Percentiles rank a stretch among this genome's conserved stretches.
Conservation (phyloP, 2,888 invertebrate genomes). For the Drosophila longiperda region DNA sequence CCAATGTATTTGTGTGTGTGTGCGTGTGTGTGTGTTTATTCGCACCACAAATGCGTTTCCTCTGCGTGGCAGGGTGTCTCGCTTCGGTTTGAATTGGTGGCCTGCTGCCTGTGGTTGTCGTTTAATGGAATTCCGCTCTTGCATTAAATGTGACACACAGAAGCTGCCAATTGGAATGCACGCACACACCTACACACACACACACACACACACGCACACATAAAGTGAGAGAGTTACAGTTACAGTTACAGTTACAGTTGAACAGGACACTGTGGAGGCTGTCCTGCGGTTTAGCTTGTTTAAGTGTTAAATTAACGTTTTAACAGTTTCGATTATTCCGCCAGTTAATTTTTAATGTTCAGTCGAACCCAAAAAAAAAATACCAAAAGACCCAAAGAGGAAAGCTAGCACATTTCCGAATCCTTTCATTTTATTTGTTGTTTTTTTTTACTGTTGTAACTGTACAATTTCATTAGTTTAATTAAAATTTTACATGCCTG, state of each 20-base stretch:
- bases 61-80: conserved; percentile 37
- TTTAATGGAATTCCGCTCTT: conserved; percentile 81
- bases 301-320: conserved; percentile 81
- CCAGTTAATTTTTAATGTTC: conserved; percentile 73
- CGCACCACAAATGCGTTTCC: conserved; percentile 81
- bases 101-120: conserved; percentile 79
- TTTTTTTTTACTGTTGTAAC: background rate
- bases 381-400: conserved; percentile 6
- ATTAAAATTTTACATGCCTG: conserved; percentile 69
- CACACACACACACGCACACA: conserved; percentile 8
- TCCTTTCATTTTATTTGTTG: conserved; percentile 9
- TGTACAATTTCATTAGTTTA: conserved; percentile 79
- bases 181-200: conserved; percentile 20
- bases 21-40: conserved; percentile 67
- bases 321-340: conserved; percentile 75
- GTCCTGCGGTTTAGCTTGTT: conserved; percentile 76
- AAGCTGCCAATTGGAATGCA: conserved; percentile 67
- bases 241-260: conserved; percentile 50
- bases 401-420: conserved; percentile 25
- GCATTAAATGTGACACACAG: conserved; percentile 81
- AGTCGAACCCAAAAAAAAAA: conserved; percentile 11
- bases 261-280: conserved; percentile 56
- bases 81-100: conserved; percentile 63
- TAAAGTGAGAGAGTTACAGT: background rate
- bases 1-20: conserved; percentile 6